Base-by-base conservation (phyloP, 1,140 invertebrate genomes). In the Drosophila eugracilis region DNA sequence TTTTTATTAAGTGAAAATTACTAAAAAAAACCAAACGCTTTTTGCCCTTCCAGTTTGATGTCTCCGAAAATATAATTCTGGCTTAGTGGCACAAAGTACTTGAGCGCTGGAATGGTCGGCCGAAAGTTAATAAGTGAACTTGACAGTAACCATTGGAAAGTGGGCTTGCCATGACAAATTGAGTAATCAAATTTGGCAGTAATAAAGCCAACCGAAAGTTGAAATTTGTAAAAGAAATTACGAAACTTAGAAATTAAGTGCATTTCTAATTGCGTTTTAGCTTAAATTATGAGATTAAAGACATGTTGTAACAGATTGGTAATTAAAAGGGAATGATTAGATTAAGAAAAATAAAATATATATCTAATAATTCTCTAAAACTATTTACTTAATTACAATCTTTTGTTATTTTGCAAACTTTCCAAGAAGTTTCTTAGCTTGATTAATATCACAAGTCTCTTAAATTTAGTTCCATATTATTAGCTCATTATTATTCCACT, bases 1-100 rank as follows among this genome's bases (percentile, higher is more conserved):
- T 59, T 54, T 83, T 83, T 84, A 83, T 81, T 63, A 86, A 80
- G 81, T 76, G 66, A 67, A 66, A 73, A 84, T 76, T 72, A 65
- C 63, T 57, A 80, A 53, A 45, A 86, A 74, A 44, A 65, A n/a
- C n/a, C n/a, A n/a, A n/a, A n/a, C n/a, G n/a, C n/a, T 52, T 55
- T 65, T 75, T 52, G 22, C 24, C 2, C 42, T 10, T 45, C 1
- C 42, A 14, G 0, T 12, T 65, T 36, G 49, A 24, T 59, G 30
- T 28, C 21, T 22, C 15, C 41, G 1, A 45, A 45, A 47, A 24
- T 24, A 57, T 28, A 49, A 22, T 65, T 67, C 45, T 49, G 59
- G 63, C 42, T 67, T 65, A 67, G 45, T 44, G 55, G 26, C 22
- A 41, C 62, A 66, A 36, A 53, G 36, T 34, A 53, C 48, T 67